Percentiles rank a stretch among this genome's conserved stretches.
Conservation (phyloP, 2,113 vertebrate species). For the Dryoscopus gambensis region DNA sequence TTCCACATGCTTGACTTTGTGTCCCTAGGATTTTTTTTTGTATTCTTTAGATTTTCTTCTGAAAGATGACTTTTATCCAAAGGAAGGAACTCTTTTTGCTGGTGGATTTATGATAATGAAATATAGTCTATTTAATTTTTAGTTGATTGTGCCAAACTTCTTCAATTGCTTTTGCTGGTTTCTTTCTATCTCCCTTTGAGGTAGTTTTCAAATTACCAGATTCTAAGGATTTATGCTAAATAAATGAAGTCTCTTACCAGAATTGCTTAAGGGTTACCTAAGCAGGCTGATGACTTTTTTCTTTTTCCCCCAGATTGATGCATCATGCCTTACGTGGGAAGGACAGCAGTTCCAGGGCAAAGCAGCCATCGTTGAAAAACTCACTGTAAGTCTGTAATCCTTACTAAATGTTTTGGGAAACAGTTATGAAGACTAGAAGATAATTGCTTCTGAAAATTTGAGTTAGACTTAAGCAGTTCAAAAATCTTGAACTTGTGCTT, state of each 20-base stretch:
- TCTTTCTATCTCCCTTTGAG: background rate
- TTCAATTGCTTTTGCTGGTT: background rate
- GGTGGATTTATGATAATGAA: background rate
- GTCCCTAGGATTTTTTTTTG: background rate
- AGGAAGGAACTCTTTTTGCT: background rate
- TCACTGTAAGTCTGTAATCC: slow-evolving; percentile 81
- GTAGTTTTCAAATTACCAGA: background rate
- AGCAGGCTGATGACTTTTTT: background rate
- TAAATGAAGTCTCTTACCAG: background rate
- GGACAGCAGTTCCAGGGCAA: slow-evolving; percentile 97
- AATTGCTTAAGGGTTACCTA: background rate
- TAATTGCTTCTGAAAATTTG: background rate
- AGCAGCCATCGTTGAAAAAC: slow-evolving; percentile 94
- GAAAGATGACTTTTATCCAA: background rate
- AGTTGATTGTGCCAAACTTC: background rate
- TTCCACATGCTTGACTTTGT: background rate
- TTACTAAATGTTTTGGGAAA: background rate
- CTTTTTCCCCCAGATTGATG: slow-evolving; percentile 81
- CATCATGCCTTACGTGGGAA: slow-evolving; percentile 99
- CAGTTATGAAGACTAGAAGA: background rate
- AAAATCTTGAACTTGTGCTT: background rate
- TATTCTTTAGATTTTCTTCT: background rate
- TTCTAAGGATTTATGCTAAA: background rate
- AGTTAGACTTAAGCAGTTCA: background rate
- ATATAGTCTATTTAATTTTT: background rate